Percentiles rank a stretch among this genome's conserved stretches.
phyloP scores from a whole-genome alignment of 2,113 vertebrate species.

The Panurus biarmicus region DNA sequence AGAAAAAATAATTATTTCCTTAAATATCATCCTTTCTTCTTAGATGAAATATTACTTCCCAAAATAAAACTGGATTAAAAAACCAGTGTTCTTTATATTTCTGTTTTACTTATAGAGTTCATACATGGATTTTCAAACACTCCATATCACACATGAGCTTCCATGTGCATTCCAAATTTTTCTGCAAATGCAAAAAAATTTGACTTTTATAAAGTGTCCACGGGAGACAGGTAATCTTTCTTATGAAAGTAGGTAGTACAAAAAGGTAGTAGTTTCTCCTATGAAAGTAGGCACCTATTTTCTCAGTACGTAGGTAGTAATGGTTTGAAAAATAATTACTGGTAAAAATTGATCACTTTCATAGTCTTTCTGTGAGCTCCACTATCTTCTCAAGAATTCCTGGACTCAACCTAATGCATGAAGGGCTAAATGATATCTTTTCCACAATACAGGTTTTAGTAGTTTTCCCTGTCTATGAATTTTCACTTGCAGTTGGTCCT shows the following conservation, averaged over 20 bases:
- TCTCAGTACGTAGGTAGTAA: no score
- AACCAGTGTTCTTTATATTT: not conserved
- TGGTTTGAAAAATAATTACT: not conserved
- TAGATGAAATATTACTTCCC: not conserved
- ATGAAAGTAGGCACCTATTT: no score
- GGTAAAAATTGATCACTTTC: not conserved
- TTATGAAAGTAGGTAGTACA: not conserved
- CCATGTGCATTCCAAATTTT: not conserved
- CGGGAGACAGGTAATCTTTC: not conserved
- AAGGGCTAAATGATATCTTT: not conserved
- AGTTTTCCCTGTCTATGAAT: not conserved
- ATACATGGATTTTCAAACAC: not conserved
- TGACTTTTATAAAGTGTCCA: not conserved
- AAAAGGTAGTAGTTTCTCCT: no score
- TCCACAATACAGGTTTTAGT: fast-evolving
- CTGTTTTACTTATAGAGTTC: not conserved
- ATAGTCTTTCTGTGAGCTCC: not conserved
- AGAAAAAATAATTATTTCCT: not conserved
- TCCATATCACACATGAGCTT: not conserved
- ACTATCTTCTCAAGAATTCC: not conserved
- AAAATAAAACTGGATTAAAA: not conserved
- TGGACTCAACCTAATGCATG: not conserved
- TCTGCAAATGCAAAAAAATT: not conserved
- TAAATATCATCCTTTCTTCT: not conserved
- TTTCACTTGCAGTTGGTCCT: not conserved